phyloP scores from a whole-genome alignment of 2,113 vertebrate genomes.

The Apodemus sylvaticus region DNA sequence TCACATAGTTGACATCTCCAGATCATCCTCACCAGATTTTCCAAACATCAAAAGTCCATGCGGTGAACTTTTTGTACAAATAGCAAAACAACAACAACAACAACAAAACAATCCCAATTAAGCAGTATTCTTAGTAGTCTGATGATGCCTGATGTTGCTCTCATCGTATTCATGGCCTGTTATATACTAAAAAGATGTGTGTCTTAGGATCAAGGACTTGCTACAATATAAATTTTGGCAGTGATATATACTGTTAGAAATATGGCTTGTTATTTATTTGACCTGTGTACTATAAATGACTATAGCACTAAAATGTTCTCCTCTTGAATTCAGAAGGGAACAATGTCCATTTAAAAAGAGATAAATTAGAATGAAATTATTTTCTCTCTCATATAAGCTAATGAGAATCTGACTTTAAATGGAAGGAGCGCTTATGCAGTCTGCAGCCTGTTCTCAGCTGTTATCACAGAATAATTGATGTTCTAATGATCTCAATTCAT shows the following conservation, averaged over 20 bases:
- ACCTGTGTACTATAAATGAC: constrained; percentile 64
- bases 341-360: constrained; percentile 71
- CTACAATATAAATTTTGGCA: constrained; percentile 18
- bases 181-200: constrained; percentile 3
- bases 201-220: constrained; percentile 46
- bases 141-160: constrained; percentile 17
- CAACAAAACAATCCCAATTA: background rate
- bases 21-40: background rate
- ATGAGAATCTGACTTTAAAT: constrained; percentile 68
- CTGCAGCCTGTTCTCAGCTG: constrained; percentile 75
- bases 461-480: constrained; percentile 78
- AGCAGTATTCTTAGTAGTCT: constrained; percentile 1
- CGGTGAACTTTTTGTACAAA: constrained; percentile 12
- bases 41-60: background rate
- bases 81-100: background rate
- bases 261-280: constrained; percentile 73
- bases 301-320: constrained; percentile 67
- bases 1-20: constrained; percentile 15
- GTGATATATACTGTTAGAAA: constrained; percentile 52
- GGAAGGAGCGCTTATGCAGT: constrained; percentile 1
- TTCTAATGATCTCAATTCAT: constrained; percentile 74
- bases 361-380: constrained; percentile 75
- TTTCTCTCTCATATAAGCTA: constrained; percentile 63
- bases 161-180: background rate
- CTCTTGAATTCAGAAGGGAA: constrained; percentile 73